phyloP scores from a whole-genome alignment of 2,113 vertebrate genomes.

The Parotia lawesii region DNA sequence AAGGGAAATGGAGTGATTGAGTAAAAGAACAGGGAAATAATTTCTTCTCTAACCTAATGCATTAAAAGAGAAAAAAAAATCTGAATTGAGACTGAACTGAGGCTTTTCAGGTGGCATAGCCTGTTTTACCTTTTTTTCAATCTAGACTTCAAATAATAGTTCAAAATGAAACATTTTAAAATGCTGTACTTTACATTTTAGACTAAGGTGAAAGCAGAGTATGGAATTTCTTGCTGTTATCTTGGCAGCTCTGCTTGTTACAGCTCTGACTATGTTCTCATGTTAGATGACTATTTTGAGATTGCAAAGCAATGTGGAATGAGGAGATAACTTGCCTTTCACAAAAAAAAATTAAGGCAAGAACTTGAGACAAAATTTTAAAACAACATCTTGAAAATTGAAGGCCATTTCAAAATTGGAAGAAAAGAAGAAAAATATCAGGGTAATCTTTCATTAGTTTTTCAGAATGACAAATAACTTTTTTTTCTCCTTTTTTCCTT shows the following conservation, averaged over 20 bases:
- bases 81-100: neutral
- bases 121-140: neutral
- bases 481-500: accelerated
- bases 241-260: slow-evolving; percentile 35
- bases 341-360: neutral
- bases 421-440: neutral
- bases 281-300: slow-evolving; percentile 36
- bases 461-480: neutral
- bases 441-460: neutral
- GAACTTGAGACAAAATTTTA: neutral
- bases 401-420: neutral
- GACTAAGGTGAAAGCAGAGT: neutral
- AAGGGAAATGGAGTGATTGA: neutral
- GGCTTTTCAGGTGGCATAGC: neutral
- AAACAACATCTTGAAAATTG: neutral
- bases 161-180: neutral
- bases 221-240: slow-evolving; percentile 15
- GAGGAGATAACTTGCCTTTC: slow-evolving; percentile 4
- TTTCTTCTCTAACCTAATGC: neutral
- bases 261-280: slow-evolving; percentile 2
- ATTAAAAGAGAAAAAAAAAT: neutral
- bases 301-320: neutral
- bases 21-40: neutral
- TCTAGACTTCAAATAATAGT: neutral
- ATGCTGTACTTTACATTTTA: neutral